These are phyloP conservation scores for Aurelia aurita DNA, from an alignment of 30 jellyfish, hydroid and myxozoan genomes.

Conservation along the genomic window DNA sequence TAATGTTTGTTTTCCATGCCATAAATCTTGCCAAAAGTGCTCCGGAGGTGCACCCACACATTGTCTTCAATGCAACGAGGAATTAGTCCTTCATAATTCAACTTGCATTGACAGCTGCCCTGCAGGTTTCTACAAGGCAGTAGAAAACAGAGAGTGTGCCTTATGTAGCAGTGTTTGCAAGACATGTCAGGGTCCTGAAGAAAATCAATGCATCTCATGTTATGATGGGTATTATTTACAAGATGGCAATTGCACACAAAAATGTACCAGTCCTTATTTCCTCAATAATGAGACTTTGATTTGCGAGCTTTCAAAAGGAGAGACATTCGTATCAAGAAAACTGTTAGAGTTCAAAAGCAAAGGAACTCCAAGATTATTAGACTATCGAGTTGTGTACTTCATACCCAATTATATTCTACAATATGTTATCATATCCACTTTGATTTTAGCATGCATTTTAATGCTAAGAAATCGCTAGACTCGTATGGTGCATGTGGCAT, in stretches of 20 bases:
- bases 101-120: constrained; percentile 71
- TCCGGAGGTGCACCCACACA: constrained; percentile 38
- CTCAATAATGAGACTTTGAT: constrained; percentile 14
- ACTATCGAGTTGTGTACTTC: background rate
- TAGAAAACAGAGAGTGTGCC: constrained; percentile 15
- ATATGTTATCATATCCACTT: background rate
- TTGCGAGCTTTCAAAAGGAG: constrained; percentile 29
- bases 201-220: constrained; percentile 53
- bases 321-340: constrained; percentile 28
- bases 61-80: constrained; percentile 55
- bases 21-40: constrained; percentile 67
- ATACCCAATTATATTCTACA: background rate
- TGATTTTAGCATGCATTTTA: background rate
- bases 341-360: constrained; percentile 24
- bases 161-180: constrained; percentile 30
- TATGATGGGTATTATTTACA: constrained; percentile 29
- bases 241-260: constrained; percentile 31
- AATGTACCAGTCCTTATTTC: constrained; percentile 43
- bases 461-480: constrained; percentile 37
- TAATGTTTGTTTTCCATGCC: constrained; percentile 74
- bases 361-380: background rate
- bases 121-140: constrained; percentile 35
- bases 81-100: constrained; percentile 26
- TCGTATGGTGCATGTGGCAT: background rate
- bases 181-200: constrained; percentile 28